phyloP scores from a whole-genome alignment of 2,888 invertebrate genomes.

The Pseudococcus longispinus region DNA sequence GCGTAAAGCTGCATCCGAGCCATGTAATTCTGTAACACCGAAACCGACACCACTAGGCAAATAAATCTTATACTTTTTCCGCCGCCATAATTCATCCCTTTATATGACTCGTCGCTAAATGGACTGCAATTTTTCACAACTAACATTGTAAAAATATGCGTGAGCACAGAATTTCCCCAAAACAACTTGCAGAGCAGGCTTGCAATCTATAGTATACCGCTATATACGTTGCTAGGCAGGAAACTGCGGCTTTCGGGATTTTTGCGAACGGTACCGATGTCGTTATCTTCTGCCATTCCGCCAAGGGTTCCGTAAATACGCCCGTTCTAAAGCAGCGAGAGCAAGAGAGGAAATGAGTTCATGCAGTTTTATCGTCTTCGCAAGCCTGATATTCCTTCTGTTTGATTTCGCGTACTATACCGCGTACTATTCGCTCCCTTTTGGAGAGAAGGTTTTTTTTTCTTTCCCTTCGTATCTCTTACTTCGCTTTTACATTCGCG shows the following conservation, averaged over 20 bases:
- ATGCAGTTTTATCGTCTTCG: slow-evolving; percentile 28
- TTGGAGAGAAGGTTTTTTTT: neutral
- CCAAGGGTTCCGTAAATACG: slow-evolving; percentile 9
- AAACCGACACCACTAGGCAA: neutral
- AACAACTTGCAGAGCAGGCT: neutral
- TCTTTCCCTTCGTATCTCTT: neutral
- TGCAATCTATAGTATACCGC: neutral
- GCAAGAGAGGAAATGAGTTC: neutral
- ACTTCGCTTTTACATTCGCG: neutral
- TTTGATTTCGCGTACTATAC: neutral
- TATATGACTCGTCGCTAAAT: slow-evolving; percentile 2
- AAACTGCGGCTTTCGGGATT: slow-evolving; percentile 24
- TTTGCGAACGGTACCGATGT: neutral
- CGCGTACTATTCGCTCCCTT: neutral
- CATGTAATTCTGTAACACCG: neutral
- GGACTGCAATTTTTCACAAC: slow-evolving; percentile 29
- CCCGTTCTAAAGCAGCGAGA: neutral
- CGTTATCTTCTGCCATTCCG: slow-evolving; percentile 8
- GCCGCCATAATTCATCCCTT: slow-evolving; percentile 2
- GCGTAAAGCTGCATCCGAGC: neutral
- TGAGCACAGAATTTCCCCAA: neutral
- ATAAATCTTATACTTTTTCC: slow-evolving; percentile 32
- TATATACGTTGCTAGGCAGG: neutral
- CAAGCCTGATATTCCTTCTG: slow-evolving; percentile 20
- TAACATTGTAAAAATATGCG: slow-evolving; percentile 25